Evolutionary conservation across 2,797 vertebrate species (phyloP), one percentile per base, ranked within the genome.

Genomic region (Novumbra hubbsi): DNA sequence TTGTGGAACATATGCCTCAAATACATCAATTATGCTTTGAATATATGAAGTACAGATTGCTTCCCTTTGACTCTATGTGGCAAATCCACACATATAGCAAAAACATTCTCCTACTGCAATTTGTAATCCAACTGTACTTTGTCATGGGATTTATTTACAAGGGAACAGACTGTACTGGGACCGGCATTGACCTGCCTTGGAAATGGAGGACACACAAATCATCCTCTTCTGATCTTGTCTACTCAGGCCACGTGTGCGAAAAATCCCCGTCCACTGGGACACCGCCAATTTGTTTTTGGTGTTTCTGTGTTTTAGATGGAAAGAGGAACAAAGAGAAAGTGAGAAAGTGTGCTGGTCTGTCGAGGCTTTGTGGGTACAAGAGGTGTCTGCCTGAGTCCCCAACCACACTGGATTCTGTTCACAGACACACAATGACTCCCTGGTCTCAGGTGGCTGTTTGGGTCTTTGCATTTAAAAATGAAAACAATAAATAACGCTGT

Each of bases 381-480:
- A 77, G 78, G 78, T 81, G 50, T 73, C 21, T 75, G 76, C 80
- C 81, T 79, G 76, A 85, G 83, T 83, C 81, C 79, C 34, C 34
- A 38, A 85, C 45, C 80, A 2, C n/a, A 14, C 27, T 63, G 21
- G 77, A 85, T 73, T 83, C 0, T 0, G 78, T 83, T 76, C 55
- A 79, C 68, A 82, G 83, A 86, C 52, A 84, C 84, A 81, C 15
- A 79, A 78, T 48, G 70, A 63, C 64, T 77, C 52, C 52, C 12
- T 55, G n/a, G 52, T 55, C 52, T 11, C 34, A 38, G 34, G 34
- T 38, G 34, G 34, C 34, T 38, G 34, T 38, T 34, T 38, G 34
- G 34, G 34, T 73, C 63, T 72, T 64, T 70, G 68, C 73, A 70
- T 38, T 38, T 38, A 4, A 38, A 38, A 38, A 38, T 38, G 2